Percentiles rank a stretch among this genome's conserved stretches.
Conservation (phyloP, 2,113 vertebrate genomes). For the Panthera leo region DNA sequence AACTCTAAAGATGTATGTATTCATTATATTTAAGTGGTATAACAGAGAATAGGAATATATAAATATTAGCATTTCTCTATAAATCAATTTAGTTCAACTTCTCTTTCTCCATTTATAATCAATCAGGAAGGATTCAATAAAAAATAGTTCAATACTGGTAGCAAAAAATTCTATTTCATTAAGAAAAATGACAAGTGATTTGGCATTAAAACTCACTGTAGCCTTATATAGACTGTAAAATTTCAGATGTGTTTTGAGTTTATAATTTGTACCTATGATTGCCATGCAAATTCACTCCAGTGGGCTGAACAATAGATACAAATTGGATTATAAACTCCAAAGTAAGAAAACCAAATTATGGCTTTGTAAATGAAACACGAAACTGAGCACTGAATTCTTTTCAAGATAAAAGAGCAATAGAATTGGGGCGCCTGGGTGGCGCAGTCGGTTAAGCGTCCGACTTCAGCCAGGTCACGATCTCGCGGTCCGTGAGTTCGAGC, state of each 20-base stretch:
- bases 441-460: too few species aligned
- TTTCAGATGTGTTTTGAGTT: slow-evolving; percentile 11
- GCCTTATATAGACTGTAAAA: slow-evolving; percentile 23
- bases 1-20: neutral
- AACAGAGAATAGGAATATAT: slow-evolving; percentile 4
- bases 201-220: neutral
- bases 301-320: slow-evolving; percentile 47
- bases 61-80: neutral
- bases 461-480: too few species aligned
- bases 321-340: slow-evolving; percentile 54
- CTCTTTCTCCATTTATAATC: slow-evolving; percentile 12
- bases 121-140: neutral
- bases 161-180: slow-evolving; percentile 41
- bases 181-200: slow-evolving; percentile 26
- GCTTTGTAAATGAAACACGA: slow-evolving; percentile 59
- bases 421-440: too few species aligned
- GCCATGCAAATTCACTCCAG: slow-evolving; percentile 42
- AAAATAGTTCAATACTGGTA: slow-evolving; percentile 1
- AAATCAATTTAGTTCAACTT: slow-evolving; percentile 30
- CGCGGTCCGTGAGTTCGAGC: too few species aligned
- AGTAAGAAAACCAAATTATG: slow-evolving; percentile 46
- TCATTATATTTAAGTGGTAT: neutral
- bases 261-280: slow-evolving; percentile 34
- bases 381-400: slow-evolving; percentile 37
- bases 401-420: slow-evolving; percentile 4